Evolutionary conservation across 2,888 invertebrate species (phyloP).

Genomic region (Polia nebulosa): DNA sequence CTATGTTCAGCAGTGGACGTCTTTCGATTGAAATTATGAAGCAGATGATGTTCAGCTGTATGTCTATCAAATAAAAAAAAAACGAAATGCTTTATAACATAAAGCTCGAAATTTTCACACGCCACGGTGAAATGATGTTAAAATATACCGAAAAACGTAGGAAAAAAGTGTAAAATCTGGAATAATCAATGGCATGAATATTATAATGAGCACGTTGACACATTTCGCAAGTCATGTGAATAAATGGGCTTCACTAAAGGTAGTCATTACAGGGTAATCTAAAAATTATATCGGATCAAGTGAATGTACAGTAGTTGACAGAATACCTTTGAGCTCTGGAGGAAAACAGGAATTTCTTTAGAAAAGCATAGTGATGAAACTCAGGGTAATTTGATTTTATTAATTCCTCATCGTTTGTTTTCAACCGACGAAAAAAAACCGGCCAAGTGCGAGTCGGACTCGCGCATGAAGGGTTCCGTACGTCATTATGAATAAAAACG

Average conservation of each 20-base stretch:
- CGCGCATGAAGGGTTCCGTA: no score
- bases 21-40: no score
- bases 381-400: no score
- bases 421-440: no score
- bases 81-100: not conserved
- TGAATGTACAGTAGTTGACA: conserved; percentile 10
- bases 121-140: conserved; percentile 2
- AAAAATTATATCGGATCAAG: conserved; percentile 58
- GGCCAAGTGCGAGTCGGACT: no score
- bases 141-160: conserved; percentile 30
- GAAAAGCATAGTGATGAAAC: no score
- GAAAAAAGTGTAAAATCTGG: conserved; percentile 33
- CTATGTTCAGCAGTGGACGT: no score
- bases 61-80: not conserved
- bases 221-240: conserved; percentile 65
- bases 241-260: conserved; percentile 61
- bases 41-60: no score
- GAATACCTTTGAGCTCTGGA: conserved; percentile 24
- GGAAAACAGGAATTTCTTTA: no score
- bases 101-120: not conserved
- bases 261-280: conserved; percentile 58
- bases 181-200: conserved; percentile 63
- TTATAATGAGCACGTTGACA: conserved; percentile 58
- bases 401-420: no score
- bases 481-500: no score